These are phyloP conservation scores for Petromus typicus DNA, from an alignment of 2,113 vertebrate species.

Conservation along the genomic window DNA sequence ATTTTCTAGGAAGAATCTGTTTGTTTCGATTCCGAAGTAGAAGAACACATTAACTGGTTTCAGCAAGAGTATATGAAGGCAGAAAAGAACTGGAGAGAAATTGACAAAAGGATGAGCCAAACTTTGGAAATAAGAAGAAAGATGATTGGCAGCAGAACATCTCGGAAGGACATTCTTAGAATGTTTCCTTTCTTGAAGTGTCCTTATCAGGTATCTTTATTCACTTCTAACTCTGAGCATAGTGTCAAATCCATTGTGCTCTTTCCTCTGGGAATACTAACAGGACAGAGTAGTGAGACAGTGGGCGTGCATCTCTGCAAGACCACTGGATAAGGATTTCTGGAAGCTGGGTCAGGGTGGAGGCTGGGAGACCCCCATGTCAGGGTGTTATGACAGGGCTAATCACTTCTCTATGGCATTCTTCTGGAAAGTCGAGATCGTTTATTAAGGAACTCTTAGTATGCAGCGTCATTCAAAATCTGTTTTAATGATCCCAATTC, in stretches of 20 bases:
- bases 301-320: background rate
- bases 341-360: background rate
- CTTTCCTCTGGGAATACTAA: background rate
- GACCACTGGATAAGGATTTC: background rate
- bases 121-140: slow-evolving; percentile 84
- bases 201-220: slow-evolving; percentile 82
- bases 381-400: background rate
- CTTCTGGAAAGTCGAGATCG: background rate
- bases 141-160: slow-evolving; percentile 78
- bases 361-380: background rate
- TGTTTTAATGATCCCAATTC: slow-evolving; percentile 9
- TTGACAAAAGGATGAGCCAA: slow-evolving; percentile 82
- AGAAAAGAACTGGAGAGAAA: slow-evolving; percentile 86
- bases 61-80: slow-evolving; percentile 84
- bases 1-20: slow-evolving; percentile 78
- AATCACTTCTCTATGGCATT: background rate
- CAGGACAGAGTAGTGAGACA: background rate
- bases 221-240: background rate
- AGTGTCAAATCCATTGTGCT: background rate
- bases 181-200: slow-evolving; percentile 87
- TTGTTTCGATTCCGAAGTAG: slow-evolving; percentile 66
- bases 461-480: background rate
- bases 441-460: background rate
- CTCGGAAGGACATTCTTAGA: slow-evolving; percentile 83
- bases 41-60: slow-evolving; percentile 82